A percentile compares a stretch with the other conserved stretches of the same genome.
Evolutionary conservation across 1,140 invertebrate species (phyloP).

Genomic region (Maconellicoccus hirsutus): DNA sequence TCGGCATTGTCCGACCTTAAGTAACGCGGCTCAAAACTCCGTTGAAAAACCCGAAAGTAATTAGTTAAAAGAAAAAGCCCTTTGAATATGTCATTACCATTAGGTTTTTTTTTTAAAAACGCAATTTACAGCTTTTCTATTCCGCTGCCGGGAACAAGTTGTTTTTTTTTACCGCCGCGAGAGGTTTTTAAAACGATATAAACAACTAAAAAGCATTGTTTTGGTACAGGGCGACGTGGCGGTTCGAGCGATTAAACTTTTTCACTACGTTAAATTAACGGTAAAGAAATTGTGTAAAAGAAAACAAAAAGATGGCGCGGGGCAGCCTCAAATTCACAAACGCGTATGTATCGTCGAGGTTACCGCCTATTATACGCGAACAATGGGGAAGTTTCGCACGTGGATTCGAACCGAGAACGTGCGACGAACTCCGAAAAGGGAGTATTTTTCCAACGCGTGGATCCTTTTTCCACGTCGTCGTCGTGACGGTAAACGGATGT

Average conservation of each 20-base stretch:
- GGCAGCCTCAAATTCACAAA: not conserved
- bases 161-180: not conserved
- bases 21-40: not conserved
- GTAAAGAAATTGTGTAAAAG: not conserved
- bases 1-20: not conserved
- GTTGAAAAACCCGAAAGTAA: not conserved
- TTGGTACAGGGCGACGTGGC: not conserved
- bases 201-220: not conserved
- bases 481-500: no score
- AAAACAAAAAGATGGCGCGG: not conserved
- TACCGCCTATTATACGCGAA: no score
- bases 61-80: not conserved
- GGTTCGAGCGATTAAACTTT: conserved; percentile 3
- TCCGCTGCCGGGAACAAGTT: no score
- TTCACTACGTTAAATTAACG: not conserved
- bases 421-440: no score
- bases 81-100: conserved; percentile 4
- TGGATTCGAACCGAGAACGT: no score
- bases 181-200: not conserved
- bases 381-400: no score
- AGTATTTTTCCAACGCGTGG: no score
- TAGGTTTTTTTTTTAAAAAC: not conserved
- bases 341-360: no score
- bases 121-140: no score
- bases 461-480: no score